Percentiles rank a stretch among this genome's conserved stretches.
Evolutionary conservation across 2,113 vertebrate species (phyloP).

Genomic region (Varanus salvator): DNA sequence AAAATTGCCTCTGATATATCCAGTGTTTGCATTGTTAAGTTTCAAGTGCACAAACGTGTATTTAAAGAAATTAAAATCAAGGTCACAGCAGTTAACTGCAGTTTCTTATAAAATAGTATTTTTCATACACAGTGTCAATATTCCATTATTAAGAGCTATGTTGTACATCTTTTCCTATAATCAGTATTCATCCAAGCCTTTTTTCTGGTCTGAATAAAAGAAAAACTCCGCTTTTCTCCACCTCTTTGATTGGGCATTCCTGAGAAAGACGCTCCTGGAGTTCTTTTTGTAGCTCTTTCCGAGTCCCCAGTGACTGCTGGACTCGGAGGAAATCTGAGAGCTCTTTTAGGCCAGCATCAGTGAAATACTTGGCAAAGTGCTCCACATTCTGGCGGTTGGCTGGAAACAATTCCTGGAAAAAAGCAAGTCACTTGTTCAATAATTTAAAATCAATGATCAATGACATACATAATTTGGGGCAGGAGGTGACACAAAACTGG

Average conservation of each 20-base stretch:
- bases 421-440: background rate
- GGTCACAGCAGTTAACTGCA: background rate
- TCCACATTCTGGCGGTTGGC: constrained; percentile 91
- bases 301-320: constrained; percentile 90
- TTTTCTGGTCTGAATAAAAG: background rate
- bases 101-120: background rate
- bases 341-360: constrained; percentile 90
- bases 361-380: constrained; percentile 93
- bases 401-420: constrained; percentile 88
- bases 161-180: background rate
- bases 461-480: constrained; percentile 5
- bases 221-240: constrained; percentile 47
- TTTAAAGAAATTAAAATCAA: background rate
- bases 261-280: constrained; percentile 91
- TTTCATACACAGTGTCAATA: background rate
- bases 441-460: background rate
- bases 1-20: background rate
- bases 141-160: background rate
- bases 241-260: constrained; percentile 90
- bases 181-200: background rate
- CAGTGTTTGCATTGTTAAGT: background rate
- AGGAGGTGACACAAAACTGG: background rate
- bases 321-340: constrained; percentile 89
- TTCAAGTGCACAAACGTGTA: background rate
- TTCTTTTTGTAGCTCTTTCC: constrained; percentile 93